A percentile compares a stretch with the other conserved stretches of the same genome.
Conservation (phyloP, 1,140 invertebrate species). For the Drosophila lowei region DNA sequence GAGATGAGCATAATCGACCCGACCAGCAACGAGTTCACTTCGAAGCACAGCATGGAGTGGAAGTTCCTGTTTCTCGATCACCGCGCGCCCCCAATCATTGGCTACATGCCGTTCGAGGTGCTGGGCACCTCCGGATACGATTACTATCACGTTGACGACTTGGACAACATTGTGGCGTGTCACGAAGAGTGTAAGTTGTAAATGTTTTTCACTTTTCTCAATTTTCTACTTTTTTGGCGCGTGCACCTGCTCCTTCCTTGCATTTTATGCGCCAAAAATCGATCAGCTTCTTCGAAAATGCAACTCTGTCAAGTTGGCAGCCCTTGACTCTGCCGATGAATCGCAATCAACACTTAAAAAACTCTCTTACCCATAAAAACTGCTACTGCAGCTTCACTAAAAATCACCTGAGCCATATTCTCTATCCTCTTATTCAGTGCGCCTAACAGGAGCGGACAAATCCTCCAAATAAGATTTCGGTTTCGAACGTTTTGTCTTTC, state of each 20-base stretch:
- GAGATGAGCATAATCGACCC: constrained; percentile 94
- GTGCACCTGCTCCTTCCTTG: not conserved
- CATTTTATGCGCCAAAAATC: too few species aligned
- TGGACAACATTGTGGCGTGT: constrained; percentile 93
- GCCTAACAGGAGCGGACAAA: too few species aligned
- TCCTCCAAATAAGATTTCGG: too few species aligned
- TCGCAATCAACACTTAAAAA: too few species aligned
- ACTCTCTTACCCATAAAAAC: too few species aligned
- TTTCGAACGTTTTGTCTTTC: too few species aligned
- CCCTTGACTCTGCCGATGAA: too few species aligned
- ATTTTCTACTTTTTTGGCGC: not conserved
- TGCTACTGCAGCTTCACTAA: too few species aligned
- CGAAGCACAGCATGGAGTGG: constrained; percentile 97
- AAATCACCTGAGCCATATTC: too few species aligned
- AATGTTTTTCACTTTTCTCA: not conserved
- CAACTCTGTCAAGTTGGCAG: too few species aligned
- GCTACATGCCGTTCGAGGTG: constrained; percentile 97
- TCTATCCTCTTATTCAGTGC: too few species aligned
- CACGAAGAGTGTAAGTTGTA: constrained; percentile 91
- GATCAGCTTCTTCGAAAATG: too few species aligned
- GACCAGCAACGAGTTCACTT: constrained; percentile 94
- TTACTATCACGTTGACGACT: constrained; percentile 97
- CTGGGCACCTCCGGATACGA: constrained; percentile 97
- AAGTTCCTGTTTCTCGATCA: constrained; percentile 97
- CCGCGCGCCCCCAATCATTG: constrained; percentile 95